Base-by-base conservation (phyloP, 30 jellyfish, hydroid and myxozoan genomes). In the Clytia hemisphaerica region DNA sequence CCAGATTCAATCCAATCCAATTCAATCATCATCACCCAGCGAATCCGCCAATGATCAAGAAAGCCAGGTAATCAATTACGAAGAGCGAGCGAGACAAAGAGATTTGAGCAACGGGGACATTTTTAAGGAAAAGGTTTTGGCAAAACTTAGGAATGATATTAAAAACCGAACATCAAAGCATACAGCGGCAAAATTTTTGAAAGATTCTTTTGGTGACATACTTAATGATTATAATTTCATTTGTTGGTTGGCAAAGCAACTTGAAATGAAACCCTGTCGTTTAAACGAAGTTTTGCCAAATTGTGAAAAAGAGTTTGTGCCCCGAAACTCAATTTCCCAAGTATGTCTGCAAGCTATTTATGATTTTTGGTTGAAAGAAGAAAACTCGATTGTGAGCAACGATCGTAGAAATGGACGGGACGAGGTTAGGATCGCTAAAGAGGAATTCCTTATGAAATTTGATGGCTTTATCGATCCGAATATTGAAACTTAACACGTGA, bases 371-470 rank as follows among this genome's bases (percentile, higher is more conserved):
- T 31, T 1, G 21, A 51, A 51, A 24, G 66, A 42, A 42, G 19
- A 12, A 16, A 51, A 51, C 66, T 51, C 66, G 15, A 51, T 51
- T 12, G 24, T 51, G 24, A 14, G 31, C 10, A 51, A 51, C 28
- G 66, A 51, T 51, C 66, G 66, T 12, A 51, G 66, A 51, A 51
- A 51, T 31, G 66, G 66, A 31, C 66, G 1, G n/a, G n/a, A n/a
- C n/a, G n/a, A n/a, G n/a, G n/a, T n/a, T n/a, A n/a, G n/a, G n/a
- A n/a, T n/a, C n/a, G n/a, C n/a, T n/a, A n/a, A n/a, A n/a, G n/a
- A n/a, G n/a, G n/a, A n/a, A n/a, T n/a, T n/a, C n/a, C n/a, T n/a
- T n/a, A n/a, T n/a, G n/a, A n/a, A n/a, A n/a, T n/a, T n/a, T n/a
- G n/a, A n/a, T n/a, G n/a, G n/a, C n/a, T n/a, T n/a, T n/a, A n/a